Base-by-base conservation (phyloP, 2,888 invertebrate species). In the Acleris cristana region DNA sequence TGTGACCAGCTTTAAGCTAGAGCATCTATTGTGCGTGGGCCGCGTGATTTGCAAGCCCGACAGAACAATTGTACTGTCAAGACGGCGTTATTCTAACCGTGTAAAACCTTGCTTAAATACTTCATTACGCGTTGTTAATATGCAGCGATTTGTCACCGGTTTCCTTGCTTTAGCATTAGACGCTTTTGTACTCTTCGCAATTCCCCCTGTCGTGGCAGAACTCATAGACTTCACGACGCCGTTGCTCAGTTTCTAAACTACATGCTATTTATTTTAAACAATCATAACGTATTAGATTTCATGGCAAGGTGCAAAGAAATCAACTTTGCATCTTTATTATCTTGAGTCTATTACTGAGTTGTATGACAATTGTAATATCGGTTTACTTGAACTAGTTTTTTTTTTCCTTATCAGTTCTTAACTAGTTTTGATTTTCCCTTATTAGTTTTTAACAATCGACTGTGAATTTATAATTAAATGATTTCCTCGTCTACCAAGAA, bases 121-220 rank as follows among this genome's bases (percentile, higher is more conserved):
- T 67, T 67, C 67, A 67, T 63, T 67, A 67, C 67, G 58, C 58
- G 67, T 67, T 67, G 67, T 67, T 67, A 63, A 67, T 63, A 67
- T 67, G 63, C 67, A 16, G 58, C 40, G 58, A 67, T 67, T 63
- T 67, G 67, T 67, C 63, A 62, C 56, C 52, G 57, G 62, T 53
- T 67, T 63, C 62, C 66, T 67, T 34, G 53, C 53, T 58, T 53
- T 21, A 48, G 21, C 45, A 55, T 56, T 19, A 8, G 19, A 60
- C 54, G 10, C 48, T 40, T 30, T 56, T 49, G 10, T 40, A n/a
- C 21, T 51, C 40, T 45, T 48, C 53, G 48, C 53, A 23, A 21
- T 62, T 62, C 53, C 57, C 52, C 62, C 56, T 63, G 53, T 45
- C 19, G 51, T 66, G 62, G 57, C 66, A 67, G 62, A 62, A 45